Base-by-base conservation (phyloP, 2,113 vertebrate species). In the Thermophis baileyi region DNA sequence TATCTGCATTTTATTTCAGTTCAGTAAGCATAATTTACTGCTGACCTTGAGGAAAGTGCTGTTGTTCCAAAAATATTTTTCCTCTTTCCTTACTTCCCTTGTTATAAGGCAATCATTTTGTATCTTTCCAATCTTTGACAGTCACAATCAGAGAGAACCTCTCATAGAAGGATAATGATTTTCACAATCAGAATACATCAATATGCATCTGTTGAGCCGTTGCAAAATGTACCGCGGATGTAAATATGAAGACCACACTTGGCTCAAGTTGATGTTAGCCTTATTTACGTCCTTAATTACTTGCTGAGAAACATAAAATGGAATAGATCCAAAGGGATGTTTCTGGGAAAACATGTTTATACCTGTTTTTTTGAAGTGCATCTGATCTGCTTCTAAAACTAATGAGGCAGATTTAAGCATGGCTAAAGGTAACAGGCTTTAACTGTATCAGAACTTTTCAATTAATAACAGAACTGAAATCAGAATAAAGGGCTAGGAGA, bases 141-240 rank as follows among this genome's bases (percentile, higher is more conserved):
- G 74, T 24, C 20, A n/a, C 30, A n/a, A 11, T 89, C 92, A 89
- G 25, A 86, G 51, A 85, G 49, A 51, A 57, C 44, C 85, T 89
- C 88, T 46, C 25, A 85, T 22, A 53, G 12, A 89, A 89, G 46
- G 88, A 60, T 93, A 89, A 89, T 90, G 69, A 86, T 89, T 60
- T 93, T 60, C 14, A 25, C 92, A 85, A 85, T 12, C 53, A 85
- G 53, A 90, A 50, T 93, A 46, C 54, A 90, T 93, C 92, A 93
- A 88, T n/a, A 54, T 16, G 27, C 53, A 44, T 49, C 92, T 51
- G 74, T 30, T 50, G 40, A 24, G 49, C n/a, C 30, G 1, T 86
- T 85, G 49, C 53, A 50, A 90, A 90, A 86, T 74, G 53, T n/a
- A 90, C 20, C 22, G 24, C 10, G 12, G 85, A 85, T 30, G n/a